Evolutionary conservation across 2,888 invertebrate species (phyloP).

Genomic region (Papilio gigon): DNA sequence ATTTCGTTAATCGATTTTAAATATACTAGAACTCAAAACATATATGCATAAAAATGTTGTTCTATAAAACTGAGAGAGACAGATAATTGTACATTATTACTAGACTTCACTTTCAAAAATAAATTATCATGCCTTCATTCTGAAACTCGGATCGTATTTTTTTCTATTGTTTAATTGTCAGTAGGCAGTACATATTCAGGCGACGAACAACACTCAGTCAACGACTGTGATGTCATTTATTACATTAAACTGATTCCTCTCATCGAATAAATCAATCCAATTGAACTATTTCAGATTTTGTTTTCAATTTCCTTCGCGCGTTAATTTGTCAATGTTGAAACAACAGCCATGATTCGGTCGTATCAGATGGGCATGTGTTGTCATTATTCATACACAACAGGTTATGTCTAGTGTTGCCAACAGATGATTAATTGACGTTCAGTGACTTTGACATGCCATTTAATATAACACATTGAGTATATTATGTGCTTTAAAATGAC

Average conservation of each 20-base stretch:
- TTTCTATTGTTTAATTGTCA: background rate
- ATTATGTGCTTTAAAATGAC: too few species aligned
- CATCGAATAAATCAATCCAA: background rate
- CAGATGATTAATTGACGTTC: conserved; percentile 23
- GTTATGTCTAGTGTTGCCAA: conserved; percentile 30
- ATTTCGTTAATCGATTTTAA: conserved; percentile 1
- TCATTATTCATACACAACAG: conserved; percentile 36
- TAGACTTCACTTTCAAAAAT: too few species aligned
- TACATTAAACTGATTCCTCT: background rate
- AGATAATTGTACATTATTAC: too few species aligned
- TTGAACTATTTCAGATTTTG: background rate
- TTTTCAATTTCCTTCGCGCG: background rate
- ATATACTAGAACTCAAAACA: too few species aligned
- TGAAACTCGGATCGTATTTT: too few species aligned
- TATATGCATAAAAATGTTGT: too few species aligned
- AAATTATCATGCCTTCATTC: too few species aligned
- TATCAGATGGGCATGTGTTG: conserved; percentile 23
- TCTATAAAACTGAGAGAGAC: too few species aligned
- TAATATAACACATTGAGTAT: background rate
- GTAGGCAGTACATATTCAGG: background rate
- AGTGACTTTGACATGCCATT: conserved; percentile 14
- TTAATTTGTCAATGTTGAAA: conserved; percentile 23
- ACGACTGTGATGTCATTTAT: background rate
- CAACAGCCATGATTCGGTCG: conserved; percentile 18
- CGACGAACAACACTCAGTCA: background rate